Percentiles rank a stretch among this genome's conserved stretches.
Evolutionary conservation across 2,113 vertebrate species (phyloP).

Genomic region (Callaeas wilsoni): DNA sequence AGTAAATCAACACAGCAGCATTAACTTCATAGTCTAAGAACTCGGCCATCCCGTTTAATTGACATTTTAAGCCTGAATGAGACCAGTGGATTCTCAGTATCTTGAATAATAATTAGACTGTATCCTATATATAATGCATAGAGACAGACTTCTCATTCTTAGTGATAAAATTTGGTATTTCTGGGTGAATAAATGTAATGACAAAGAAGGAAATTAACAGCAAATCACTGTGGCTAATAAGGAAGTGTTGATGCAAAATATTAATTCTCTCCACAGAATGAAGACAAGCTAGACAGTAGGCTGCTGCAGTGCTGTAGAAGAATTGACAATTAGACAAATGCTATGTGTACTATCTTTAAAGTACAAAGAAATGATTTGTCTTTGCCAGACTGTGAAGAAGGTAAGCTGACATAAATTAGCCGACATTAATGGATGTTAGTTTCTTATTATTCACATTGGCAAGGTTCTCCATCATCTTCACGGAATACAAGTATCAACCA

Average conservation of each 20-base stretch:
- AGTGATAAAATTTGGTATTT: conserved; percentile 19
- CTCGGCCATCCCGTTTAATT: not conserved
- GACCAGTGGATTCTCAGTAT: not conserved
- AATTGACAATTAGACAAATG: conserved; percentile 67
- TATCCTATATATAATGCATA: not conserved
- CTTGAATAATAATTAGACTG: conserved; percentile 7
- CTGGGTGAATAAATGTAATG: conserved; percentile 1
- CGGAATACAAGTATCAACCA: not conserved
- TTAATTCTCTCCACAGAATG: conserved; percentile 37
- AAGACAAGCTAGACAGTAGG: conserved; percentile 43
- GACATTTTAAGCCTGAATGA: conserved; percentile 19
- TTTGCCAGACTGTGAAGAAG: conserved; percentile 60
- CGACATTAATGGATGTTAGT: conserved; percentile 43
- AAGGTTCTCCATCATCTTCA: conserved; percentile 34
- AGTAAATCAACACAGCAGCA: not conserved
- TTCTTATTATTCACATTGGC: conserved; percentile 54
- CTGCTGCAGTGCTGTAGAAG: not conserved
- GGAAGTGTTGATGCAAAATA: conserved; percentile 47
- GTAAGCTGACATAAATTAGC: conserved; percentile 63
- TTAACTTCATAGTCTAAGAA: not conserved
- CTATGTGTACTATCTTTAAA: conserved; percentile 47
- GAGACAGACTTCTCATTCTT: not conserved
- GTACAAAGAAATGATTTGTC: conserved; percentile 68
- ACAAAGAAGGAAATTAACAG: conserved; percentile 27
- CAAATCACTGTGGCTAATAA: conserved; percentile 28